Evolutionary conservation across 2,797 vertebrate species (phyloP), one percentile per base, ranked within the genome.

Genomic region (Pangasius larnaudii): DNA sequence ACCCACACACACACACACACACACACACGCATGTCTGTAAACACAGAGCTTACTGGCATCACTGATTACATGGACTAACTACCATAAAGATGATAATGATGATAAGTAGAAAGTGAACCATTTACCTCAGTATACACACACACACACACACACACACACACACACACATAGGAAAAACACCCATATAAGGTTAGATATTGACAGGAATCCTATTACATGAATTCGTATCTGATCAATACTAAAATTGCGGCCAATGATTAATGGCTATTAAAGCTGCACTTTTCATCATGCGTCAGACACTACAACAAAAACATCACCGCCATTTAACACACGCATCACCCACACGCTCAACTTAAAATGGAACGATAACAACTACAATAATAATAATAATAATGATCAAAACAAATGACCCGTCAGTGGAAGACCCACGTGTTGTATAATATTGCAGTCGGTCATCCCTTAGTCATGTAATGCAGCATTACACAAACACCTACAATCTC

Each of bases 401-500:
- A 42, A 39, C 51, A 59, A 56, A 84, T 1, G 5, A 27, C 27
- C 30, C 74, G 36, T 86, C 72, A 67, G 79, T 39, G 58, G 51
- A 86, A 85, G 69, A 82, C 58, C 39, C 67, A 72, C 87, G 39
- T 87, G 30, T 61, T 7, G 1, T 67, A 59, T 84, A 51, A 84
- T 9, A 78, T 1, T 30, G 77, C 18, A 71, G 56, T 59, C 63
- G 67, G 69, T 88, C 67, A 87, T 30, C 27, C 27, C 61, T 87
- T 87, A 85, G 85, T 85, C 81, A 87, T 79, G 51, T 51, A 83
- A 85, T 72, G 11, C 67, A 46, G 84, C 59, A 39, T 81, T 72
- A 39, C 27, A n/a, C 42, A 87, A 85, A 56, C 69, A 36, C 56
- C 84, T 18, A 83, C 63, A 5, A 79, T 5, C 16, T 67, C 36